These are phyloP conservation scores for Corydoras maculifer DNA, from an alignment of 2,113 vertebrate genomes.

Conservation along the genomic window DNA sequence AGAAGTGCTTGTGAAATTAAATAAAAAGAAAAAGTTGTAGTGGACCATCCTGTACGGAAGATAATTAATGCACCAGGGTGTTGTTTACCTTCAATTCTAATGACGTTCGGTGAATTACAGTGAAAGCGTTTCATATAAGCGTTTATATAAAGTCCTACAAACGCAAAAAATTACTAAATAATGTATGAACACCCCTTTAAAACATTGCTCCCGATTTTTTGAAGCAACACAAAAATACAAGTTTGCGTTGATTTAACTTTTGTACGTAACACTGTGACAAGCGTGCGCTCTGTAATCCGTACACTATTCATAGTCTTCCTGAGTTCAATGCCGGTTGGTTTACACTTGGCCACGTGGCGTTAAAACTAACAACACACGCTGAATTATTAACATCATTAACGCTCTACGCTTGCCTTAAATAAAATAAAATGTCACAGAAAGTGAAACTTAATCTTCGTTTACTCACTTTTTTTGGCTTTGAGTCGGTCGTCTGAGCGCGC, in stretches of 20 bases:
- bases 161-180: no score
- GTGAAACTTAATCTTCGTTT: neutral
- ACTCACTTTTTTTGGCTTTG: slow-evolving; percentile 38
- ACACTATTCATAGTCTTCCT: slow-evolving; percentile 26
- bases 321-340: slow-evolving; percentile 4
- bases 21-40: no score
- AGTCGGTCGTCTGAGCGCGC: neutral
- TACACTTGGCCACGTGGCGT: slow-evolving; percentile 38
- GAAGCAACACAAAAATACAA: neutral
- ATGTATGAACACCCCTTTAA: no score
- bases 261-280: neutral
- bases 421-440: neutral
- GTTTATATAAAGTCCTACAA: no score
- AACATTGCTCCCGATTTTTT: no score
- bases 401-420: neutral
- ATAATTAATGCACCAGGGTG: no score
- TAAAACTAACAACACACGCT: slow-evolving; percentile 4
- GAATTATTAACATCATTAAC: neutral
- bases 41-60: no score
- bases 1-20: no score
- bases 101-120: no score
- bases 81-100: no score
- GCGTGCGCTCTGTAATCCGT: neutral
- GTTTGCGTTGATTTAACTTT: neutral
- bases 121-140: no score